phyloP scores from a whole-genome alignment of 2,113 vertebrate genomes.

The Platichthys stellatus region DNA sequence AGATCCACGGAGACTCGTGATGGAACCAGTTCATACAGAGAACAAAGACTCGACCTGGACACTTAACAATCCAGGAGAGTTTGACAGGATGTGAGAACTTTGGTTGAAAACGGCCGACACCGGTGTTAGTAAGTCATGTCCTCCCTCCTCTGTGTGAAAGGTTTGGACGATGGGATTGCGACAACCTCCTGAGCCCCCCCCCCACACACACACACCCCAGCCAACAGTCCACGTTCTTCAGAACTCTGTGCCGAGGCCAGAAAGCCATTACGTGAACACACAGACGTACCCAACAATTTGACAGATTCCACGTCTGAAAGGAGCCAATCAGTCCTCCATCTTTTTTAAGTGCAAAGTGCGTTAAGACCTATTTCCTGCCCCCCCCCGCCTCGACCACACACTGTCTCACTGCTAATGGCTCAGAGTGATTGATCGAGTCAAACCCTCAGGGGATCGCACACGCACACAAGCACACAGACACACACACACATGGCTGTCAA shows the following conservation, averaged over 20 bases:
- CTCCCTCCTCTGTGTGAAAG: too few relatives aligned
- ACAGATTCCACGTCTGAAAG: slow-evolving; percentile 38
- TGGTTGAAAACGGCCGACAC: too few relatives aligned
- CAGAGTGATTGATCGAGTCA: slow-evolving; percentile 41
- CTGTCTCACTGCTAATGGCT: slow-evolving; percentile 57
- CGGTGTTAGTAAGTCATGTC: too few relatives aligned
- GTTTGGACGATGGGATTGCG: too few relatives aligned
- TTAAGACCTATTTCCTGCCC: slow-evolving; percentile 37
- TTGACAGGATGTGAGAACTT: too few relatives aligned
- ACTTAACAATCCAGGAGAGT: too few relatives aligned
- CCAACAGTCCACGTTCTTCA: background rate
- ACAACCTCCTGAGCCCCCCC: too few relatives aligned
- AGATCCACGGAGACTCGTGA: background rate
- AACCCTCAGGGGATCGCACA: slow-evolving; percentile 16
- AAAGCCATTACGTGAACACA: slow-evolving; percentile 31
- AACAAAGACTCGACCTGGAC: too few relatives aligned
- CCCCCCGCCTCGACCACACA: background rate
- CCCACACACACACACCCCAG: too few relatives aligned
- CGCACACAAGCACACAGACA: background rate
- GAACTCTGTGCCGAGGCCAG: slow-evolving; percentile 12
- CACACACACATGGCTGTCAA: slow-evolving; percentile 30
- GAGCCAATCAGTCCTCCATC: slow-evolving; percentile 30
- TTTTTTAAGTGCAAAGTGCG: slow-evolving; percentile 51
- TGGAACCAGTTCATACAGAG: too few relatives aligned
- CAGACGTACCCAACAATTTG: background rate